Percentiles rank a stretch among this genome's conserved stretches.
phyloP scores from a whole-genome alignment of 2,113 vertebrate species.

The Hippotragus niger region DNA sequence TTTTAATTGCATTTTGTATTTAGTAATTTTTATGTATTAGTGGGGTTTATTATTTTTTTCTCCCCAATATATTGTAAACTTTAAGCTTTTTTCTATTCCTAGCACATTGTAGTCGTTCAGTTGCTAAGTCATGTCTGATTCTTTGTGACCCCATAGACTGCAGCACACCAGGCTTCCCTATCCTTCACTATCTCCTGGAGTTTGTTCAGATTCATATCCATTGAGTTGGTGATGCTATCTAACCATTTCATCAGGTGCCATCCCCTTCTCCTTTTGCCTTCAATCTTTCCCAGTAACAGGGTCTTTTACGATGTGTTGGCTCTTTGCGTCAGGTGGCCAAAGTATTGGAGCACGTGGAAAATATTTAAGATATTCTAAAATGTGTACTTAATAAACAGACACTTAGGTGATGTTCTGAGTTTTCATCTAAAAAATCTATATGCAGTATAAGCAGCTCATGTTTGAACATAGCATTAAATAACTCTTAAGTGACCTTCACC shows the following conservation, averaged over 20 bases:
- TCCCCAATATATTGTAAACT: background rate
- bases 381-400: background rate
- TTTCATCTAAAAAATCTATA: background rate
- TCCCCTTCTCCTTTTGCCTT: background rate
- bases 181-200: background rate
- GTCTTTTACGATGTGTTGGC: background rate
- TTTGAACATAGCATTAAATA: background rate
- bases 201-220: background rate
- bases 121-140: background rate
- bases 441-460: background rate
- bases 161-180: background rate
- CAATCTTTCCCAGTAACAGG: background rate
- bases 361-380: conserved; percentile 14
- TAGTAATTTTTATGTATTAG: background rate
- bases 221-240: background rate
- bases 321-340: background rate
- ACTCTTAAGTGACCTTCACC: background rate
- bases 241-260: background rate
- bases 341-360: background rate
- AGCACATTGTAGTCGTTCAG: background rate
- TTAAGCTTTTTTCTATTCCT: background rate
- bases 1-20: background rate
- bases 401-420: background rate
- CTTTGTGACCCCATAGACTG: background rate
- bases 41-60: background rate